Conservation (phyloP, 2,797 vertebrate species). For the Acanthis flammea region DNA sequence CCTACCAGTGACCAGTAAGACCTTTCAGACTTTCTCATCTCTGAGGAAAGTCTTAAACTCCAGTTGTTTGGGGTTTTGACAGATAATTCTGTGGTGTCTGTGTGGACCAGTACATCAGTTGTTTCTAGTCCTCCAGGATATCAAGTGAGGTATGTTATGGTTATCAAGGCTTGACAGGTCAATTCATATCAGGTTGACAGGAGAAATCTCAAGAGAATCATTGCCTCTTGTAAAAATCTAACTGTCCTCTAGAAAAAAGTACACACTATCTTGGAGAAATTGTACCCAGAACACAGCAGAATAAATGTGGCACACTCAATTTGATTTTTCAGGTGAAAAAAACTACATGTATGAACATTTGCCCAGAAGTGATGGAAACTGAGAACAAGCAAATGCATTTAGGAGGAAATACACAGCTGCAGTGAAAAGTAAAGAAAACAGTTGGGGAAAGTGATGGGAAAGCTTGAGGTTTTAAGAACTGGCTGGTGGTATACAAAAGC, state of each 20-base stretch:
- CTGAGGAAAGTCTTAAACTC: neutral
- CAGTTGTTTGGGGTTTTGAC: neutral
- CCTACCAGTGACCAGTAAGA: neutral
- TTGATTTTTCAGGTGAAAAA: neutral
- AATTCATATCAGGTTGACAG: neutral
- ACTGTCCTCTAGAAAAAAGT: neutral
- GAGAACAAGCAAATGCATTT: neutral
- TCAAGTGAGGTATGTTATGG: neutral
- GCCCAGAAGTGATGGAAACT: neutral
- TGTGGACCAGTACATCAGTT: neutral
- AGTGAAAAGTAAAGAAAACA: neutral
- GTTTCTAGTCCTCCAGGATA: neutral
- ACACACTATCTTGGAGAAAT: neutral
- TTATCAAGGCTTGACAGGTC: neutral
- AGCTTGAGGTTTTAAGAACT: neutral
- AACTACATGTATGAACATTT: neutral
- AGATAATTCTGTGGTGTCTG: neutral
- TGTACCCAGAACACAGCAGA: neutral
- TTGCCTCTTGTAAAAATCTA: neutral
- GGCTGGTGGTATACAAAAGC: neutral
- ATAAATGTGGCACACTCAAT: neutral
- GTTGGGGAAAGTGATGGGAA: neutral
- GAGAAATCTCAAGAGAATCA: neutral
- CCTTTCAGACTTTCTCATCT: neutral
- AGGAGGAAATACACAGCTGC: neutral